Evolutionary conservation across 1,140 invertebrate species (phyloP).

Genomic region (Aphaenogaster ashmeadi): DNA sequence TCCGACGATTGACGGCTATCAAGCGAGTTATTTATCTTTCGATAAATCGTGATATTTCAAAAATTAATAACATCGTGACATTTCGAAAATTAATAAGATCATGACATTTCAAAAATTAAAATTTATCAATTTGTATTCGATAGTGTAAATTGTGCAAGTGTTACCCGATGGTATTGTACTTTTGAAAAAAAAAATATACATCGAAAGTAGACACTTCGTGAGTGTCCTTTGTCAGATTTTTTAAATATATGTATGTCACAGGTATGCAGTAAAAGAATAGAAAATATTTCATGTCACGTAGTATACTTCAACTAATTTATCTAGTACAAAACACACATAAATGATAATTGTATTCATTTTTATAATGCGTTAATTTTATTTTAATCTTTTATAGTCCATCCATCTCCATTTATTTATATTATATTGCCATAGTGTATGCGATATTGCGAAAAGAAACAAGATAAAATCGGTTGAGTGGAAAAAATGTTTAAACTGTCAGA

Average conservation of each 20-base stretch:
- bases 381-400: neutral
- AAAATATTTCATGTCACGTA: neutral
- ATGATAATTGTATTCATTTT: too few species aligned
- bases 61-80: neutral
- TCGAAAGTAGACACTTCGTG: too few species aligned
- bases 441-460: neutral
- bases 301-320: too few species aligned
- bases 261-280: neutral
- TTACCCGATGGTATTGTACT: neutral
- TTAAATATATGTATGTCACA: neutral
- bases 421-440: neutral
- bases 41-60: constrained; percentile 16
- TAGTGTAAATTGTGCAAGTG: neutral
- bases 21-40: neutral
- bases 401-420: neutral
- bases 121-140: constrained; percentile 21
- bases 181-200: neutral
- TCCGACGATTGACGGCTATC: neutral
- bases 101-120: constrained; percentile 13
- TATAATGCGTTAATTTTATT: too few species aligned
- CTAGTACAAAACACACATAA: too few species aligned
- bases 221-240: neutral
- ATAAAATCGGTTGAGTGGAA: neutral
- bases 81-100: neutral
- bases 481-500: neutral